Evolutionary conservation across 2,888 invertebrate genomes (phyloP).

Genomic region (Lycophotia porphyrea): DNA sequence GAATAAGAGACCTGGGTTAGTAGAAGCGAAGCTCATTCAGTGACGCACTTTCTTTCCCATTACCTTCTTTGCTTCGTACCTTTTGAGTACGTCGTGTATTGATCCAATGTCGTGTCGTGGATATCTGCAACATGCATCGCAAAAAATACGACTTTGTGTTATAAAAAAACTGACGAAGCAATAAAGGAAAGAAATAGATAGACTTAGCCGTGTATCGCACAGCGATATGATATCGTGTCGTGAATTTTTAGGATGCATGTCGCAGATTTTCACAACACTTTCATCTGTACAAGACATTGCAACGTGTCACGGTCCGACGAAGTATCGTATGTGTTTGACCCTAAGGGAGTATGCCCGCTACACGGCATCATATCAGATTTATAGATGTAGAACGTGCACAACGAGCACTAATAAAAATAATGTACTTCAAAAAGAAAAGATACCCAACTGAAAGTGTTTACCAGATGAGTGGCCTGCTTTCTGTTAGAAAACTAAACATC

Average conservation of each 20-base stretch:
- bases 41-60: neutral
- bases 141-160: neutral
- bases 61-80: neutral
- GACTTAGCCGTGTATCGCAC: neutral
- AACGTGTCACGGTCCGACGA: neutral
- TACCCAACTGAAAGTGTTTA: too few species aligned
- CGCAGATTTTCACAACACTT: neutral
- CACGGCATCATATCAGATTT: too few species aligned
- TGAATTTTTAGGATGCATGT: neutral
- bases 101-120: neutral
- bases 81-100: neutral
- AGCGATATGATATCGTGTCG: neutral
- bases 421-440: too few species aligned
- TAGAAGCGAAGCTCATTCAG: neutral
- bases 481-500: too few species aligned
- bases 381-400: too few species aligned
- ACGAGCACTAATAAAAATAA: too few species aligned
- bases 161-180: neutral
- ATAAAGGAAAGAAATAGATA: neutral
- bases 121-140: neutral
- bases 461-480: too few species aligned
- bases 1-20: neutral
- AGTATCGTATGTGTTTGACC: too few species aligned
- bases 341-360: too few species aligned
- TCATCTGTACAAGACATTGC: too few species aligned